Conservation (phyloP, 2,888 invertebrate genomes). For the Plagodis pulveraria region DNA sequence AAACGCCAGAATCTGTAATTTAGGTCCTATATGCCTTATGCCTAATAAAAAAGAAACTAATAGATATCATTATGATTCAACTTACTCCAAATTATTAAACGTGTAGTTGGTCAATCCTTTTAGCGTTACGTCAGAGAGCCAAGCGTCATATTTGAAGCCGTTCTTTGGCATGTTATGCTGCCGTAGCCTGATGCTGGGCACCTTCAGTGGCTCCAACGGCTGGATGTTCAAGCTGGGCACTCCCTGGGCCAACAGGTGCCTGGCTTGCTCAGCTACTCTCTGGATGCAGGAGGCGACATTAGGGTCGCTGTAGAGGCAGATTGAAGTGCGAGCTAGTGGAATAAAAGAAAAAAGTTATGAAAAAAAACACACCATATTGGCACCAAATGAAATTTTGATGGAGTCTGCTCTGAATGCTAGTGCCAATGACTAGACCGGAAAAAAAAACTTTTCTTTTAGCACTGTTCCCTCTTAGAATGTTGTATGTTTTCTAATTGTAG, state of each 20-base stretch:
- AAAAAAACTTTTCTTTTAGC: no score
- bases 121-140: conserved; percentile 75
- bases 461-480: no score
- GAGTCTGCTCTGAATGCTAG: no score
- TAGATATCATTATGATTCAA: conserved; percentile 23
- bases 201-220: conserved; percentile 83
- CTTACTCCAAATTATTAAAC: conserved; percentile 81
- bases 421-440: no score
- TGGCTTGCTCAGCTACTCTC: conserved; percentile 80
- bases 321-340: conserved; percentile 44
- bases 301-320: conserved; percentile 85
- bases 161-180: conserved; percentile 79
- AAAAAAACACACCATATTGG: no score
- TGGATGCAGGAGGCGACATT: conserved; percentile 83
- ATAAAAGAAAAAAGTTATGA: no score
- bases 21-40: no score
- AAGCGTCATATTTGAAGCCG: conserved; percentile 81
- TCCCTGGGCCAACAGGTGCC: conserved; percentile 79
- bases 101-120: conserved; percentile 79
- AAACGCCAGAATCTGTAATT: no score
- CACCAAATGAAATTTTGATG: no score
- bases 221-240: conserved; percentile 86
- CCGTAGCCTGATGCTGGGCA: conserved; percentile 84
- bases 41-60: no score
- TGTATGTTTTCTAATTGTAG: no score